A percentile compares a stretch with the other conserved stretches of the same genome.
Conservation (phyloP, 2,113 vertebrate species). For the Triplophysa dalaica region DNA sequence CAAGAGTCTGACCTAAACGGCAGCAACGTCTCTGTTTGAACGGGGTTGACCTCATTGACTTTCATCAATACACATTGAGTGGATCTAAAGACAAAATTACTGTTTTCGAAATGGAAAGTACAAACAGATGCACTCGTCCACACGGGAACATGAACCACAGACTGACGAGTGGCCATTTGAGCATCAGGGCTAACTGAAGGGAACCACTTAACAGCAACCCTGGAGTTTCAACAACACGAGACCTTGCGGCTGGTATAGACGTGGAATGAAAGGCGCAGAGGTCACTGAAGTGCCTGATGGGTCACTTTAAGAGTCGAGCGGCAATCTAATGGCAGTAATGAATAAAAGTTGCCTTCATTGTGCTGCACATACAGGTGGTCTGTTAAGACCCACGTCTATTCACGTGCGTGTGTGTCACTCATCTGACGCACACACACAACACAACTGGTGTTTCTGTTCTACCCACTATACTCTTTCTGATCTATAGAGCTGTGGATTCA, state of each 20-base stretch:
- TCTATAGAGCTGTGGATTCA: too few relatives aligned
- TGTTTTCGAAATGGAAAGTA: background rate
- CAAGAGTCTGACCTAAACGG: background rate
- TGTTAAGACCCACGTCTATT: slow-evolving; percentile 68
- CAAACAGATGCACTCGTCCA: background rate
- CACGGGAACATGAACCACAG: slow-evolving; percentile 25
- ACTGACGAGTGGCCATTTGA: slow-evolving; percentile 55
- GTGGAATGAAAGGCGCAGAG: slow-evolving; percentile 38
- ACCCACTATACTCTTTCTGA: too few relatives aligned
- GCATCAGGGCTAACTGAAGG: slow-evolving; percentile 68
- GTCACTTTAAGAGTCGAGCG: slow-evolving; percentile 64
- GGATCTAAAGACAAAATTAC: background rate
- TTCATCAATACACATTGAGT: background rate
- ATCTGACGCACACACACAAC: too few relatives aligned
- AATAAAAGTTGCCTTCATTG: slow-evolving; percentile 71
- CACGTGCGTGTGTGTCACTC: slow-evolving; percentile 44
- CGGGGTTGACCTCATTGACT: background rate
- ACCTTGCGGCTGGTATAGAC: slow-evolving; percentile 41
- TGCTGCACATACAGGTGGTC: slow-evolving; percentile 70
- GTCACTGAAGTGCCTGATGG: slow-evolving; percentile 65
- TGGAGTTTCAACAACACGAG: slow-evolving; percentile 57
- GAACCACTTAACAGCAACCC: slow-evolving; percentile 45
- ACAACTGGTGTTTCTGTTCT: too few relatives aligned
- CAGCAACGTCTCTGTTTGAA: background rate
- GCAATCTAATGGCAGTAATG: slow-evolving; percentile 68